Evolutionary conservation across 2,113 vertebrate genomes (phyloP), one percentile per base, ranked within the genome.

Genomic region (Astur gentilis): DNA sequence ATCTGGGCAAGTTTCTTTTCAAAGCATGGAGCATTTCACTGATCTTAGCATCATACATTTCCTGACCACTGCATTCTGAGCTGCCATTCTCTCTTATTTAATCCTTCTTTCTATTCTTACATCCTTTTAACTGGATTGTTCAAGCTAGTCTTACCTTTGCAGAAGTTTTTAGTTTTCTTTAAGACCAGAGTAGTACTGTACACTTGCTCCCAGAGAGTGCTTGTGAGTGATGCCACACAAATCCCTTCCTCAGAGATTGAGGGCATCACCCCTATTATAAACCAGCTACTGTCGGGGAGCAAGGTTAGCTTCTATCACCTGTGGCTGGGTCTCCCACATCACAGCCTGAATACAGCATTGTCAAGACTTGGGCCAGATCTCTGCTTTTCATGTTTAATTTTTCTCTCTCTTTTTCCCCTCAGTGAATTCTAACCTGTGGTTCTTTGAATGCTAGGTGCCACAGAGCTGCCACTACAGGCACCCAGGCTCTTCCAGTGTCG

Each of bases 241-340:
- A 90, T 95, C 89, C 75, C 47, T 95, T 94, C 60, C 90, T 97
- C 82, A 49, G 81, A 92, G 96, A 94, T 82, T 97, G 93, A 88
- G 92, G 95, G 83, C 50, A 97, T 97, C 97, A 97, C 96, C 96
- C 85, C 95, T 96, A 95, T 97, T 96, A 97, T 83, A 95, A 88
- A 94, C 14, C 69, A 95, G 94, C 90, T 89, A 87, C 67, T 93
- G 70, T 36, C 1, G 3, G 42, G 73, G 75, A 89, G 66, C 57
- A 82, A 92, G 89, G 96, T 98, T 96, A 96, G 84, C 83, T 97
- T 97, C 71, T 72, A 12, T 85, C 52, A 96, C 83, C 60, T 92
- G 80, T 61, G 61, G 57, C 94, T 90, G 76, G 45, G n/a, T 76
- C 73, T 96, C 64, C 83, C 78, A 89, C 65, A 83, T 87, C 66